A percentile compares a stretch with the other conserved stretches of the same genome.
phyloP scores from a whole-genome alignment of 2,113 vertebrate species.

The Trichomycterus rosablanca region DNA sequence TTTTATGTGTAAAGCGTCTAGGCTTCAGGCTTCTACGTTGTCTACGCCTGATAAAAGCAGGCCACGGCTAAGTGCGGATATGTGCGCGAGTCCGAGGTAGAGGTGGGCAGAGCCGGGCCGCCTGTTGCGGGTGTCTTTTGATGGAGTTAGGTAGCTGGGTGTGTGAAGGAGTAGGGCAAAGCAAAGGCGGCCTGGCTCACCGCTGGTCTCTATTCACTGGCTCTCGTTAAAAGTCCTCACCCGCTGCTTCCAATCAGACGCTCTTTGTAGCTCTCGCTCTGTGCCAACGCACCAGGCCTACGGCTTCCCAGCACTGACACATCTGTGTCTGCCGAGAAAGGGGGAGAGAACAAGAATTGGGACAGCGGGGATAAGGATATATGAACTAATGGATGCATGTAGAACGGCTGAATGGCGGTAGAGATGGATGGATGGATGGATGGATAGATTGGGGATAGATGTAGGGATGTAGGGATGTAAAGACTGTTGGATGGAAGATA shows the following conservation, averaged over 20 bases:
- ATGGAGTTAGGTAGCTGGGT: conserved; percentile 45
- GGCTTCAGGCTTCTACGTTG: conserved; percentile 14
- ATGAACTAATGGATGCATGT: conserved; percentile 17
- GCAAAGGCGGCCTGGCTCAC: conserved; percentile 37
- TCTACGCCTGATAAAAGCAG: conserved; percentile 33
- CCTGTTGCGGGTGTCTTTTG: conserved; percentile 49
- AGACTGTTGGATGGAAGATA: too few species aligned
- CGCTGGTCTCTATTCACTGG: conserved; percentile 53
- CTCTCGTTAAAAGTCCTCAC: conserved; percentile 61
- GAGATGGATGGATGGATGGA: conserved; percentile 2
- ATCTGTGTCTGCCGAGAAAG: conserved; percentile 35
- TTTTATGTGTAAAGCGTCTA: conserved; percentile 21
- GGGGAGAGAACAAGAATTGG: conserved; percentile 31
- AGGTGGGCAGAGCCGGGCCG: conserved; percentile 33
- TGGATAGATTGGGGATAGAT: background rate
- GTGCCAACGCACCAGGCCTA: conserved; percentile 46
- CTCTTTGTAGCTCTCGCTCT: conserved; percentile 59
- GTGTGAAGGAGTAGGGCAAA: conserved; percentile 42
- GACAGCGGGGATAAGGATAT: conserved; percentile 18
- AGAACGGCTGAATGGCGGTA: too few species aligned
- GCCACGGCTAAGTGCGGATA: conserved; percentile 11
- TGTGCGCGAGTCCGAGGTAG: conserved; percentile 33
- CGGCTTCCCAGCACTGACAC: conserved; percentile 43
- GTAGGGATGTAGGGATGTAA: too few species aligned
- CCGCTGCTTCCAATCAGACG: conserved; percentile 73